These are phyloP conservation scores for Nesoenas mayeri DNA, from an alignment of 2,113 vertebrate species.

Conservation along the genomic window DNA sequence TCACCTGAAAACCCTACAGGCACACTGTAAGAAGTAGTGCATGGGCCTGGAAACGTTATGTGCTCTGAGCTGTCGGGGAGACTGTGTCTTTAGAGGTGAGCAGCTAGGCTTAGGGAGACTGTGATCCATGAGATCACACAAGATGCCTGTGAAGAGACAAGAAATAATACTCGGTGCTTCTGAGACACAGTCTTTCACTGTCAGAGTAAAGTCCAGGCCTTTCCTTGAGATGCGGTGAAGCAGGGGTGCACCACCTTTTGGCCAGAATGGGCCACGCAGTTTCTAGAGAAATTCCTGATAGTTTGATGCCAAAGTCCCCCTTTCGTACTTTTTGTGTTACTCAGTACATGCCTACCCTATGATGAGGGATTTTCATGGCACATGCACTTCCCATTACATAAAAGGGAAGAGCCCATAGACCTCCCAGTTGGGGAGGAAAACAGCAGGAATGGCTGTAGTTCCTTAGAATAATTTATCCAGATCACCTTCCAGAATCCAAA, in stretches of 20 bases:
- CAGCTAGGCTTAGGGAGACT: background rate
- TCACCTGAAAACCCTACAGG: background rate
- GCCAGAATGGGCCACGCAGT: background rate
- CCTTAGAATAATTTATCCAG: background rate
- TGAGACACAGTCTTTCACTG: background rate
- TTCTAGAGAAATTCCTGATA: background rate
- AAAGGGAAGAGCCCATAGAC: background rate
- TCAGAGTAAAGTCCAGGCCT: background rate
- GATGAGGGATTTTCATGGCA: background rate
- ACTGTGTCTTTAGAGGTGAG: background rate
- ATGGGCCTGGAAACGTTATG: background rate
- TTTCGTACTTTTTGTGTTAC: background rate
- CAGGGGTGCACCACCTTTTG: background rate
- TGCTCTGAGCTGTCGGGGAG: background rate
- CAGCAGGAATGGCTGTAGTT: background rate
- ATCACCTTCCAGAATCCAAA: background rate
- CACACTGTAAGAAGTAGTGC: background rate
- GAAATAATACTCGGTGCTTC: background rate
- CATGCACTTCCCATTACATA: background rate
- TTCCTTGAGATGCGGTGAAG: background rate
- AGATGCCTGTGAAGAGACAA: background rate
- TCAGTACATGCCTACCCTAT: background rate
- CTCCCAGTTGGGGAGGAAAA: background rate
- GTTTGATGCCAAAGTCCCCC: background rate
- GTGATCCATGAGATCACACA: background rate